Evolutionary conservation across 23 tunicate genomes (phyloP).

Genomic region (Halocynthia aurantium): DNA sequence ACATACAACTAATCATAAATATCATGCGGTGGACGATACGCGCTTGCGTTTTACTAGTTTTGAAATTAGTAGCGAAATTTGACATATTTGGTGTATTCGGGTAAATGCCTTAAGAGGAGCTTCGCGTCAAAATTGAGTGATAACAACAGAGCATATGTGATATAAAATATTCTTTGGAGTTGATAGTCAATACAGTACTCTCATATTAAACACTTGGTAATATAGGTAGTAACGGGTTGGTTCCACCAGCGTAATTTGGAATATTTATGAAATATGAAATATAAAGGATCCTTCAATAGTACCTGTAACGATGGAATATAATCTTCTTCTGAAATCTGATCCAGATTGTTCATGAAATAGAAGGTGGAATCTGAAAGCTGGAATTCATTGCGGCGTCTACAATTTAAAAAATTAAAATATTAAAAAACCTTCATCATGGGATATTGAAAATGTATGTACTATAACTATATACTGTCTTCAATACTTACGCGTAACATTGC

Average conservation of each 20-base stretch:
- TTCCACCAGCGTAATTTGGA: neutral
- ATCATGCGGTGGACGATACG: no score
- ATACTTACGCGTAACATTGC: slow-evolving; percentile 63
- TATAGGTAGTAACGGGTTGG: neutral
- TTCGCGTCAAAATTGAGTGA: no score
- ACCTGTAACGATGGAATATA: slow-evolving; percentile 89
- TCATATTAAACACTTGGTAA: no score
- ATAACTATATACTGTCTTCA: neutral
- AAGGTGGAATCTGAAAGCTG: slow-evolving; percentile 83
- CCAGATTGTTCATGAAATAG: slow-evolving; percentile 56
- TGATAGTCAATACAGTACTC: no score
- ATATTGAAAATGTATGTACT: neutral
- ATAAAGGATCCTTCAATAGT: neutral
- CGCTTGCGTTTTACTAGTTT: no score
- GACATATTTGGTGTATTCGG: no score
- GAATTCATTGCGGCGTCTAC: slow-evolving; percentile 84
- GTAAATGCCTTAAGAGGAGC: no score
- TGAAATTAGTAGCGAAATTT: no score
- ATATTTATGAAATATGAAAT: neutral
- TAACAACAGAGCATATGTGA: no score
- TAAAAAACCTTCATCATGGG: neutral
- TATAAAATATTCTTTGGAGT: no score
- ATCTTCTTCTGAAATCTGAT: slow-evolving; percentile 39
- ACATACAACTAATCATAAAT: no score
- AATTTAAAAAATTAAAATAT: slow-evolving; percentile 20